Evolutionary conservation across 1,140 invertebrate species (phyloP).

Genomic region (Pogonus chalceus): DNA sequence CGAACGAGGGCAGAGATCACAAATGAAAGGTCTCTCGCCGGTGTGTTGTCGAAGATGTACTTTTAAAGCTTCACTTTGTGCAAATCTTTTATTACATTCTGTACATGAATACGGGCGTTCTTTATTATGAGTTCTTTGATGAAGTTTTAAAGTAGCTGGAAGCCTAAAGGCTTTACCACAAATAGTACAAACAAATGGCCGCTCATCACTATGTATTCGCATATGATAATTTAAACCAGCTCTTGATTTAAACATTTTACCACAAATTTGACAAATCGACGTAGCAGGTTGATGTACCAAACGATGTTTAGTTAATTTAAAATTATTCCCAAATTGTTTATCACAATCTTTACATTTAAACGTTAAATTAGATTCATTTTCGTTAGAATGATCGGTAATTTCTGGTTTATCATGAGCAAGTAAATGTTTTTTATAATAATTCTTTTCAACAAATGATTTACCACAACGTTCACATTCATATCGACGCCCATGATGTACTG

Average conservation of each 20-base stretch:
- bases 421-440: not conserved
- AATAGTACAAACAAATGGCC: constrained; percentile 32
- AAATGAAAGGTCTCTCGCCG: constrained; percentile 52
- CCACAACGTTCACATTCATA: not conserved
- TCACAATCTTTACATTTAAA: not conserved
- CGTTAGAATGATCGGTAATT: not conserved
- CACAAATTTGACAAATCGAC: constrained; percentile 34
- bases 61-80: not conserved
- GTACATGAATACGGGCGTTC: constrained; percentile 59
- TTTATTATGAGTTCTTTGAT: constrained; percentile 53
- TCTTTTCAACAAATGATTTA: not conserved
- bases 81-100: constrained; percentile 36
- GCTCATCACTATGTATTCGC: constrained; percentile 32
- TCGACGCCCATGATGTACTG: not conserved
- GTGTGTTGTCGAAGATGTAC: not conserved
- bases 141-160: constrained; percentile 43
- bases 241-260: constrained; percentile 32
- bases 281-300: constrained; percentile 20
- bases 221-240: constrained; percentile 34
- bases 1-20: constrained; percentile 61
- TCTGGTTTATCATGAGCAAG: too few relatives aligned
- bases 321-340: not conserved
- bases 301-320: not conserved
- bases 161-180: constrained; percentile 46
- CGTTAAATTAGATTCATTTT: not conserved